Percentiles rank a stretch among this genome's conserved stretches.
Evolutionary conservation across 2,113 vertebrate species (phyloP).

Genomic region (Murina feae): DNA sequence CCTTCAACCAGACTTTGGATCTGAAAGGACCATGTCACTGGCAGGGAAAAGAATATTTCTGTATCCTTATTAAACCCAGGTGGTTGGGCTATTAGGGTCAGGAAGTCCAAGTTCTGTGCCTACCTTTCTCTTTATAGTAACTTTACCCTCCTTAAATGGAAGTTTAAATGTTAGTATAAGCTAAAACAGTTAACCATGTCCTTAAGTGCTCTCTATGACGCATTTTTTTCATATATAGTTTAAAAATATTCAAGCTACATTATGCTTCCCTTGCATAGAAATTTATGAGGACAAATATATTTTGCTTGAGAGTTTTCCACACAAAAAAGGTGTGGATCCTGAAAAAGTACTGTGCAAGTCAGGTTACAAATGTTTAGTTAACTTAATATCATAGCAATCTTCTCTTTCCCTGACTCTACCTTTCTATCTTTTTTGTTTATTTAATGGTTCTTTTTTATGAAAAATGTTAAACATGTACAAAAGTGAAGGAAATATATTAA

Average conservation of each 20-base stretch:
- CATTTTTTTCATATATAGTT: slow-evolving; percentile 17
- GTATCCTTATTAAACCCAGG: not conserved
- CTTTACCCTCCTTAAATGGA: not conserved
- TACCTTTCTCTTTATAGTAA: not conserved
- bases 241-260: not conserved
- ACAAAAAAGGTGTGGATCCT: not conserved
- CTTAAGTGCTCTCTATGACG: not conserved
- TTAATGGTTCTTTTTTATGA: not conserved
- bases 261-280: slow-evolving; percentile 26
- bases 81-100: not conserved
- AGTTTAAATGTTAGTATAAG: not conserved
- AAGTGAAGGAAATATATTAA: not conserved
- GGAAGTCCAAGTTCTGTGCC: not conserved
- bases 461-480: not conserved
- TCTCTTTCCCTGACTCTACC: not conserved
- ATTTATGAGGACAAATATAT: slow-evolving; percentile 18
- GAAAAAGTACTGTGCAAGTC: not conserved
- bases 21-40: not conserved
- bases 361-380: slow-evolving; percentile 5
- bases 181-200: not conserved
- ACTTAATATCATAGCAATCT: not conserved
- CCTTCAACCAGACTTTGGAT: not conserved
- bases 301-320: slow-evolving; percentile 24
- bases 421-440: not conserved
- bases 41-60: not conserved